phyloP scores from a whole-genome alignment of 2,888 invertebrate species.

The Cerastoderma edule region DNA sequence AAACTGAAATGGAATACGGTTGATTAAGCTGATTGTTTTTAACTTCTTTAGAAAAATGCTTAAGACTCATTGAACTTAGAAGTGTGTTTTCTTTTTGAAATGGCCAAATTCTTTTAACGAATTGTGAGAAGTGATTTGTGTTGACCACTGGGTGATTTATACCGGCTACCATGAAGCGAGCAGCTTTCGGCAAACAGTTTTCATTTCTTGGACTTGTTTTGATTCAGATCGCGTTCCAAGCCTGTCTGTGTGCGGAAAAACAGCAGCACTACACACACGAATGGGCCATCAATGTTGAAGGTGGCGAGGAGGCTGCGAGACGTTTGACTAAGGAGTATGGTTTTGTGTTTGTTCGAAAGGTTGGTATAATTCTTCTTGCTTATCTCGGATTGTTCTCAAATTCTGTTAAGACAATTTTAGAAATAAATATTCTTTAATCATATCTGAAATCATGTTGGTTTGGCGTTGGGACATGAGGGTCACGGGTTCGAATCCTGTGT shows the following conservation, averaged over 20 bases:
- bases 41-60: background rate
- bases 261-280: conserved; percentile 73
- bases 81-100: conserved; percentile 2
- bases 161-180: conserved; percentile 40
- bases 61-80: background rate
- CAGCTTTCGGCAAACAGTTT: conserved; percentile 10
- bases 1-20: conserved; percentile 56
- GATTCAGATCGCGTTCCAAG: conserved; percentile 1
- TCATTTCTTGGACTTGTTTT: conserved; percentile 31
- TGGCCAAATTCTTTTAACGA: background rate
- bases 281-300: conserved; percentile 81
- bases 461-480: no score
- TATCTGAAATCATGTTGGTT: no score
- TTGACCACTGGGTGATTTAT: conserved; percentile 9
- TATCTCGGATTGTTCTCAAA: no score
- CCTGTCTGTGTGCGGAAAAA: conserved; percentile 31
- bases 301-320: conserved; percentile 75
- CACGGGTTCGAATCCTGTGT: no score
- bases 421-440: no score
- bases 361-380: no score
- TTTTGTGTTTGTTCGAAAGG: conserved; percentile 76
- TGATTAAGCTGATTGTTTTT: conserved; percentile 19
- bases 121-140: conserved; percentile 4
- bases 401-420: no score
- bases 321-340: conserved; percentile 77